Evolutionary conservation across 2,888 invertebrate species (phyloP).

Genomic region (Prenolepis imparis): DNA sequence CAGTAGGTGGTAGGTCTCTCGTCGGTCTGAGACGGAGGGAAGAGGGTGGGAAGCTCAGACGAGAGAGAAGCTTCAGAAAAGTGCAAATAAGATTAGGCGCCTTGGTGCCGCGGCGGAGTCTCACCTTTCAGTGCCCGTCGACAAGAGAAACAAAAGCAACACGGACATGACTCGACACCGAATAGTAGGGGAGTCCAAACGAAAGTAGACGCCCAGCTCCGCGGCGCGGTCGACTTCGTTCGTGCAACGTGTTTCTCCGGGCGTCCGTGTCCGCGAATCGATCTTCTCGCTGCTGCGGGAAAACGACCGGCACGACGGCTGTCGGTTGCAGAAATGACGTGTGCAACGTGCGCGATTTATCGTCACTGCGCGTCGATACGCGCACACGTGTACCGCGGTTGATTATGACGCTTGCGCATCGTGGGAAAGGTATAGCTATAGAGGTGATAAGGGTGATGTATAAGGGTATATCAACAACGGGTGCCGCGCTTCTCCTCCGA

Average conservation of each 20-base stretch:
- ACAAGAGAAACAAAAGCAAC: constrained; percentile 67
- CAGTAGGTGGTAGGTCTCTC: constrained; percentile 25
- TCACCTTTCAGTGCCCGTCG: constrained; percentile 67
- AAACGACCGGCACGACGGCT: constrained; percentile 10
- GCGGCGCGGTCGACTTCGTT: constrained; percentile 54
- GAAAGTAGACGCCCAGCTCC: constrained; percentile 52
- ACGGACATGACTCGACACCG: constrained; percentile 18
- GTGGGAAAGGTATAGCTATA: neutral
- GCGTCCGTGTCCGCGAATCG: constrained; percentile 28
- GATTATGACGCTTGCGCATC: constrained; percentile 6
- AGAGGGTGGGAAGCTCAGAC: constrained; percentile 25
- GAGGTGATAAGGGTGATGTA: neutral
- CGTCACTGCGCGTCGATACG: constrained; percentile 34
- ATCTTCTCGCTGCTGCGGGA: constrained; percentile 28
- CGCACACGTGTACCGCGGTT: constrained; percentile 20
- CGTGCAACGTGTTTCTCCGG: constrained; percentile 19
- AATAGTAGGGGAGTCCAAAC: constrained; percentile 20
- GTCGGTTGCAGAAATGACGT: constrained; percentile 32
- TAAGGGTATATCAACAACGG: neutral
- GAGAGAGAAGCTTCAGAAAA: constrained; percentile 71
- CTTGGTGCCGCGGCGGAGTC: constrained; percentile 64
- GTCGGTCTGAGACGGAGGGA: neutral
- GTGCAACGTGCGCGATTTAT: constrained; percentile 63
- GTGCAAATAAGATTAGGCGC: constrained; percentile 80
- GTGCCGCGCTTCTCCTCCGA: neutral